Evolutionary conservation across 2,113 vertebrate genomes (phyloP), one percentile per base, ranked within the genome.

Genomic region (Odocoileus hemionus): DNA sequence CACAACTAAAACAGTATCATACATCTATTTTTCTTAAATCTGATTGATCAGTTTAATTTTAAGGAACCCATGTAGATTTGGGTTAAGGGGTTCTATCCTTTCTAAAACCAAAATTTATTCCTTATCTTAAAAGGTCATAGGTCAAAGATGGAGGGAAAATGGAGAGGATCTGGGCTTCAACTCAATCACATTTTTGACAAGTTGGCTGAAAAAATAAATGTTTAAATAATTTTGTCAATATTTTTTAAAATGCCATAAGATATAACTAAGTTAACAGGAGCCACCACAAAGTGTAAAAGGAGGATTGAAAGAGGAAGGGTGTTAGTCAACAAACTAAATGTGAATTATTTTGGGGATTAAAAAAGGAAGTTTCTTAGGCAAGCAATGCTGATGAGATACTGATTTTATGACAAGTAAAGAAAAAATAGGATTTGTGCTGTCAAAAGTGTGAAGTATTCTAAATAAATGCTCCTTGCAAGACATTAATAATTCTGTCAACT

Each of bases 321-420:
- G 5, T 91, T 84, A 60, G 52, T 94, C 43, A 95, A 84, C 90
- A 90, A 93, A 39, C 83, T 54, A 93, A 78, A 97, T 88, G 17
- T 17, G 10, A 43, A 96, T 79, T 92, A 52, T 95, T 98, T 97
- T 92, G 93, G 30, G 10, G 52, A 39, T 39, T 79, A 93, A 83
- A 94, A 36, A 47, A 84, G 2, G 12, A 21, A 64, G 43, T 92
- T 98, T 12, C 89, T 89, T 30, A 86, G 88, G 50, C 33, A 94
- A 43, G 30, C 36, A 57, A 12, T 82, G 26, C 45, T 25, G 67
- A 1, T 87, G 61, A 95, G 50, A 78, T n/a, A 86, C 5, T 84
- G 89, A 85, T 55, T 70, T 50, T 79, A 89, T 64, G 52, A 25
- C 78, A 86, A 78, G 64, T 26, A 50, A 61, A 76, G 15, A 33